A percentile compares a stretch with the other conserved stretches of the same genome.
phyloP scores from a whole-genome alignment of 2,888 invertebrate species.

The Cabera pusaria region DNA sequence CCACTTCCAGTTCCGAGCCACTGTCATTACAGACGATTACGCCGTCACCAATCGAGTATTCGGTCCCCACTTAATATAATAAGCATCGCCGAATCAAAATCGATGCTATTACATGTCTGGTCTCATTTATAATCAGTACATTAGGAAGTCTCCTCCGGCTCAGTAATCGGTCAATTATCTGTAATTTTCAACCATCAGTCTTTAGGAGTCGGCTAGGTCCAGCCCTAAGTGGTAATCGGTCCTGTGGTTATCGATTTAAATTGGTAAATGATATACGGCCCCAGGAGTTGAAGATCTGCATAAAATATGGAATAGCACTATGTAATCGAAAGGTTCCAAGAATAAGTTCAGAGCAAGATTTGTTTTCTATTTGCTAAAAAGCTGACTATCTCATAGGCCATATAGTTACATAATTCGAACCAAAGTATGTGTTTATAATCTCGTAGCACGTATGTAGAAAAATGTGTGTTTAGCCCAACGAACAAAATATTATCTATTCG shows the following conservation, averaged over 20 bases:
- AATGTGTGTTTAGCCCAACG: too few species aligned
- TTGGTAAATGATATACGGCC: conserved; percentile 62
- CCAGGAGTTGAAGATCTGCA: conserved; percentile 29
- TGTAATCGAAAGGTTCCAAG: conserved; percentile 3
- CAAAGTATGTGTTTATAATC: too few species aligned
- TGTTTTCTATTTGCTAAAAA: neutral
- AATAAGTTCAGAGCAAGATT: neutral
- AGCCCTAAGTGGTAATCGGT: conserved; percentile 58
- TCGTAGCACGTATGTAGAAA: too few species aligned
- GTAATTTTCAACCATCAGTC: conserved; percentile 81
- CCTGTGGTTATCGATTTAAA: conserved; percentile 70
- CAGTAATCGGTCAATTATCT: conserved; percentile 78
- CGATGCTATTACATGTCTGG: conserved; percentile 78
- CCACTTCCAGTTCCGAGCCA: conserved; percentile 38
- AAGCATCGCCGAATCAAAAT: conserved; percentile 78
- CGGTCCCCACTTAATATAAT: conserved; percentile 81
- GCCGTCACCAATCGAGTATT: conserved; percentile 73
- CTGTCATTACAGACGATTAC: conserved; percentile 77
- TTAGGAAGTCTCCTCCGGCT: conserved; percentile 47
- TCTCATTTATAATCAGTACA: conserved; percentile 77
- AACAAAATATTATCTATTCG: too few species aligned
- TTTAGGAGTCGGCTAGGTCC: conserved; percentile 64
- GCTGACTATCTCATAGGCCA: too few species aligned
- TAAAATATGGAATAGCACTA: conserved; percentile 20
- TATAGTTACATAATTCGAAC: too few species aligned